Base-by-base conservation (phyloP, 2,113 vertebrate species). In the Syrmaticus mikado region DNA sequence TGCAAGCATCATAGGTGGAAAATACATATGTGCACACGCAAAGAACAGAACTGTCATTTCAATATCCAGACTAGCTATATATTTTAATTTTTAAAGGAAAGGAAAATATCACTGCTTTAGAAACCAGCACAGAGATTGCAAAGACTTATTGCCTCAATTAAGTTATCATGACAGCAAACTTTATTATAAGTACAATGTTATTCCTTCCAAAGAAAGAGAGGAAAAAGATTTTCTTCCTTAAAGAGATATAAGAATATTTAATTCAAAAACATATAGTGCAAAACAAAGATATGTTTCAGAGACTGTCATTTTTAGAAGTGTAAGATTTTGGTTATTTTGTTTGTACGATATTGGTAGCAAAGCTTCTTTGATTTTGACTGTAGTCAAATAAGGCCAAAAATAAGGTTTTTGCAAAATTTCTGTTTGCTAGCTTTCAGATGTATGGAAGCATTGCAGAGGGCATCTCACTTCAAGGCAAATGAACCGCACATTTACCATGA, bases 131-230 rank as follows among this genome's bases (percentile, higher is more conserved):
- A 65, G 85, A 92, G 1, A n/a, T 19, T 53, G 21, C n/a, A 55
- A 89, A 58, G 64, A 67, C 11, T 75, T 88, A 85, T 46, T 89
- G 24, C 25, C 72, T 94, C 62, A 77, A 77, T 80, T 93, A 94
- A 75, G 6, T 76, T 79, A 66, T 30, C 13, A 27, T 43, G 78
- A 71, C 64, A 91, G 64, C 22, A 87, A 93, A 74, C 8, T 50
- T 89, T 82, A 43, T 80, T 55, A 60, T 46, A 81, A 82, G 57
- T 62, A 50, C 20, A 17, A 27, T 48, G 13, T 60, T 70, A 67
- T 67, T 96, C 7, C 20, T 87, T 53, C 74, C 50, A 76, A 91
- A 5, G 6, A n/a, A 15, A 48, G 15, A 68, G 55, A 78, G 28
- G 19, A 57, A 68, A 30, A 58, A 83, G 4, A n/a, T 38, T 70